phyloP scores from a whole-genome alignment of 2,113 vertebrate genomes.

The Malurus alboscapulatus region DNA sequence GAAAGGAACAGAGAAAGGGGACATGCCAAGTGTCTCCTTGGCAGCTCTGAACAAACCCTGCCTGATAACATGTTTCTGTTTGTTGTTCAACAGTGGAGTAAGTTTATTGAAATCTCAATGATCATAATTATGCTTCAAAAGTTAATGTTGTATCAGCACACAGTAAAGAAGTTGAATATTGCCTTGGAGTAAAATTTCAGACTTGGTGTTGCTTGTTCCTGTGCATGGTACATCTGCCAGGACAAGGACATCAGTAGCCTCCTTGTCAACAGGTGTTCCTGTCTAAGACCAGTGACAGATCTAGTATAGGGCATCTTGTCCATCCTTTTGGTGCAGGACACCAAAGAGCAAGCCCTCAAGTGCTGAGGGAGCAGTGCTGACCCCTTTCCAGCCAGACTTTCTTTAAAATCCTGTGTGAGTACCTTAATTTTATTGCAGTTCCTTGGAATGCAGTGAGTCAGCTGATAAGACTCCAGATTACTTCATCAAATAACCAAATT shows the following conservation, averaged over 20 bases:
- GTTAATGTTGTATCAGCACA: not conserved
- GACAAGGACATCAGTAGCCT: not conserved
- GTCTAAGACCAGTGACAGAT: not conserved
- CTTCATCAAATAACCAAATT: not conserved
- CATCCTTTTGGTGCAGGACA: not conserved
- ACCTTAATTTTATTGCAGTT: not conserved
- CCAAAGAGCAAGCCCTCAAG: not conserved
- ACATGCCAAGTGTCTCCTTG: conserved; percentile 33
- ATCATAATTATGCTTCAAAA: conserved; percentile 22
- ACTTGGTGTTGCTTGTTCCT: not conserved
- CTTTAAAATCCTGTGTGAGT: not conserved
- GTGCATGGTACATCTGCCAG: not conserved
- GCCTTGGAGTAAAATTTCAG: not conserved
- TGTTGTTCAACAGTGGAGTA: conserved; percentile 15
- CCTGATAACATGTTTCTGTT: conserved; percentile 27
- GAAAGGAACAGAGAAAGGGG: conserved; percentile 1
- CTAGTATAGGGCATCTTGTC: not conserved
- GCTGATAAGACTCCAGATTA: not conserved
- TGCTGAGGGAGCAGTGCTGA: not conserved
- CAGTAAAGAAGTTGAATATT: not conserved
- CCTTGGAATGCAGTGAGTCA: not conserved
- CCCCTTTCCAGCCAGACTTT: not conserved
- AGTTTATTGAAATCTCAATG: conserved; percentile 14
- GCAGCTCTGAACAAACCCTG: conserved; percentile 16
- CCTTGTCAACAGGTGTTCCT: not conserved